These are phyloP conservation scores for Tipula helvola DNA, from an alignment of 2,888 invertebrate genomes.

Conservation along the genomic window DNA sequence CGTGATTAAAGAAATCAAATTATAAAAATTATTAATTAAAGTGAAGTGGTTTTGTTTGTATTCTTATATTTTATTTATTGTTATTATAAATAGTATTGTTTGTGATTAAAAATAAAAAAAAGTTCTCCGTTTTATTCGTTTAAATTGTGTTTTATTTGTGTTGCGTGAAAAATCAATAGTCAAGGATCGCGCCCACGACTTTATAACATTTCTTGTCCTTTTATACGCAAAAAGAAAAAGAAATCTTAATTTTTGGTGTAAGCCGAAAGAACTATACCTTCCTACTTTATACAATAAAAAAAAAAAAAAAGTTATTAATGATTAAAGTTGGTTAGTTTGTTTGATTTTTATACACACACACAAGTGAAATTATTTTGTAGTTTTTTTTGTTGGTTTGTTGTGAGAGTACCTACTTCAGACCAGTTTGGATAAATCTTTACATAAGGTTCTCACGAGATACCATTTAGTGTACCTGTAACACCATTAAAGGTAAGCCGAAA, in stretches of 20 bases:
- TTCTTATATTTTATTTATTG: background rate
- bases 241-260: background rate
- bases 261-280: background rate
- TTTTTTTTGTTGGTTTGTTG: background rate
- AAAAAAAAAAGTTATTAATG: background rate
- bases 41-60: background rate
- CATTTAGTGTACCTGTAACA: background rate
- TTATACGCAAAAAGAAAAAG: background rate
- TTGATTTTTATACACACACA: background rate
- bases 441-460: background rate
- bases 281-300: no score
- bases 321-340: background rate
- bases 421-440: background rate
- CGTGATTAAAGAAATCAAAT: background rate
- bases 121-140: background rate
- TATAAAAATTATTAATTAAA: background rate
- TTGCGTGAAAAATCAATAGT: background rate
- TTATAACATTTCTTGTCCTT: background rate
- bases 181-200: background rate
- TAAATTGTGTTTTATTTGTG: background rate
- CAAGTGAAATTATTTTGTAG: background rate
- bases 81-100: background rate
- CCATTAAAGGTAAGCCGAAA: background rate
- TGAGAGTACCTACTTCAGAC: background rate
- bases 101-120: background rate